phyloP scores from a whole-genome alignment of 2,888 invertebrate genomes.

The Ormia ochracea region DNA sequence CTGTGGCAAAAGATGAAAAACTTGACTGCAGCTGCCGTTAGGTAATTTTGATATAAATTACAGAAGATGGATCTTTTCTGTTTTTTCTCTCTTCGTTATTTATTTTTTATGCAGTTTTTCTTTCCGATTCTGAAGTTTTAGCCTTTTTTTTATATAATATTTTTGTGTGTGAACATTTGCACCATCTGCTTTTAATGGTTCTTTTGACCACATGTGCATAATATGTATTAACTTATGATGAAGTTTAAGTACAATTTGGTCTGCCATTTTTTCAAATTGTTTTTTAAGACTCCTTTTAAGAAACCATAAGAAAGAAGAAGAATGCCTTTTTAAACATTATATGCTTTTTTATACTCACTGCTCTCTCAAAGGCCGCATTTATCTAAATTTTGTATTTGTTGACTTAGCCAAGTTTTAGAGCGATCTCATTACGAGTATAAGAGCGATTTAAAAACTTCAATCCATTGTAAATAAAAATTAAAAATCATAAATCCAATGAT shows the following conservation, averaged over 20 bases:
- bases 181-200: constrained; percentile 60
- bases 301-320: too few species aligned
- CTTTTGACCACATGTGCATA: constrained; percentile 61
- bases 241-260: constrained; percentile 58
- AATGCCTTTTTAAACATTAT: too few species aligned
- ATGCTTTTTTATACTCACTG: too few species aligned
- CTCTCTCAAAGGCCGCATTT: too few species aligned
- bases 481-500: background rate
- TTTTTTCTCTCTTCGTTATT: constrained; percentile 16
- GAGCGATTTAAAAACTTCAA: background rate
- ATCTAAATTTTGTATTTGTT: too few species aligned
- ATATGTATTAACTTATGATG: constrained; percentile 61
- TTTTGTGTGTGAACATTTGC: constrained; percentile 58
- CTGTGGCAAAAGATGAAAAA: constrained; percentile 34
- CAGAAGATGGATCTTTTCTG: constrained; percentile 16
- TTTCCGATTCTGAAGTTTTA: constrained; percentile 24
- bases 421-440: too few species aligned
- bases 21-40: constrained; percentile 59
- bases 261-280: background rate
- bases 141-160: background rate
- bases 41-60: constrained; percentile 62
- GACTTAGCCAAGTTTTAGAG: too few species aligned
- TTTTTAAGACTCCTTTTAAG: background rate
- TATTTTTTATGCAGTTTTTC: constrained; percentile 42
- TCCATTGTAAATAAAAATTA: background rate